Evolutionary conservation across 1,140 invertebrate species (phyloP), one percentile per base, ranked within the genome.

Genomic region (Heliothis subflexa): DNA sequence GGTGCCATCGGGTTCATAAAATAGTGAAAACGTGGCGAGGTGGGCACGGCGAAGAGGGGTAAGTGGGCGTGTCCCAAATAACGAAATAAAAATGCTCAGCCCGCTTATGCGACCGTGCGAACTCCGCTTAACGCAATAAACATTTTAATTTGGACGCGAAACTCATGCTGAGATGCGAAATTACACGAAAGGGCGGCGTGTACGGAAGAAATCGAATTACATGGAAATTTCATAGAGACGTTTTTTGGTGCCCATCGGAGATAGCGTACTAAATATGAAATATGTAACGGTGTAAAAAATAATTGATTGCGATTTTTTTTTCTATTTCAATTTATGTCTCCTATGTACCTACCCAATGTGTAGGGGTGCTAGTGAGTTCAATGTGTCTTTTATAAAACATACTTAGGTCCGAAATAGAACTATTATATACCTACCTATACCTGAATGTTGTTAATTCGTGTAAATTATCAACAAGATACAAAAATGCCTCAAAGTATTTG

Each of bases 141-240:
- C 92, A 91, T 92, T 94, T 93, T 94, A 94, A 94, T 93, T 93
- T 93, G 91, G 84, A 91, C 91, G 88, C 91, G 90, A 93, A 93
- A 89, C 90, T 93, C 93, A 93, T 87, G 93, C 93, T 93, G 92
- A 87, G 93, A 91, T 90, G 89, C 81, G 79, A 91, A 91, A 93
- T 94, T 92, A 90, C 89, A 82, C 83, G 88, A 85, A 85, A 88
- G 88, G 88, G 87, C 81, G 86, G 80, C 80, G 81, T 83, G 79
- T 82, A 85, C 85, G 73, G 83, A 84, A 84, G 81, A 84, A 91
- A 93, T 93, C 85, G 79, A 89, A 89, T 92, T 91, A 89, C 77
- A 85, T 78, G 84, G 78, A 87, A 88, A 85, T 87, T 87, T 88
- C 85, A 86, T 74, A 82, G 78, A 78, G 71, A 50, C 74, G 62